phyloP scores from a whole-genome alignment of 2,888 invertebrate genomes.

The Lasioglossum oenotherae region DNA sequence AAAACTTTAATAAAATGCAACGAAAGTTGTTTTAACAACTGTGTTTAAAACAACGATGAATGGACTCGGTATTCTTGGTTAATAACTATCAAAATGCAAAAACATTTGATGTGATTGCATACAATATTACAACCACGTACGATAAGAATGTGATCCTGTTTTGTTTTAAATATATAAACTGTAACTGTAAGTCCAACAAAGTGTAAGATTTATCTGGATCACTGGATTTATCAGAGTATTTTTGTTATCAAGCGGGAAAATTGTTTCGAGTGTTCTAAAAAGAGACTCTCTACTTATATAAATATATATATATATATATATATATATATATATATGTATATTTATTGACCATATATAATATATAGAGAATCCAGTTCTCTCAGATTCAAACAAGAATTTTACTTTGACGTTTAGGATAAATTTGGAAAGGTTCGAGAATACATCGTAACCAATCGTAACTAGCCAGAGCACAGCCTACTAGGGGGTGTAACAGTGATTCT shows the following conservation, averaged over 20 bases:
- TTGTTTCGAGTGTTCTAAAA: neutral
- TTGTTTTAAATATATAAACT: neutral
- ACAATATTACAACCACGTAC: neutral
- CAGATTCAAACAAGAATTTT: neutral
- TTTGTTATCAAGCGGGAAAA: neutral
- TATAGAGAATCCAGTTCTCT: neutral
- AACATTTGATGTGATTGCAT: conserved; percentile 1
- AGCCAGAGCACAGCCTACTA: too few species aligned
- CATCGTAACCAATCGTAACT: neutral
- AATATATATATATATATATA: too few species aligned
- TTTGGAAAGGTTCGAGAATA: conserved; percentile 31
- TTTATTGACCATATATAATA: neutral
- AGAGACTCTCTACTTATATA: neutral
- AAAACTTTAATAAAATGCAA: neutral
- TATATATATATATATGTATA: too few species aligned
- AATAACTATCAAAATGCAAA: conserved; percentile 11
- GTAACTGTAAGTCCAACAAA: neutral
- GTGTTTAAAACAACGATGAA: neutral
- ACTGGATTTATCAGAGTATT: neutral
- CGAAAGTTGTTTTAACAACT: neutral
- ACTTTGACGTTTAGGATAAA: neutral
- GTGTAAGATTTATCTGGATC: neutral
- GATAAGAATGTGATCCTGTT: neutral
- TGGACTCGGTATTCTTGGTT: conserved; percentile 4
- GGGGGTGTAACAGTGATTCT: too few species aligned